Conservation (phyloP, 1,140 invertebrate species). For the Magallana angulata region DNA sequence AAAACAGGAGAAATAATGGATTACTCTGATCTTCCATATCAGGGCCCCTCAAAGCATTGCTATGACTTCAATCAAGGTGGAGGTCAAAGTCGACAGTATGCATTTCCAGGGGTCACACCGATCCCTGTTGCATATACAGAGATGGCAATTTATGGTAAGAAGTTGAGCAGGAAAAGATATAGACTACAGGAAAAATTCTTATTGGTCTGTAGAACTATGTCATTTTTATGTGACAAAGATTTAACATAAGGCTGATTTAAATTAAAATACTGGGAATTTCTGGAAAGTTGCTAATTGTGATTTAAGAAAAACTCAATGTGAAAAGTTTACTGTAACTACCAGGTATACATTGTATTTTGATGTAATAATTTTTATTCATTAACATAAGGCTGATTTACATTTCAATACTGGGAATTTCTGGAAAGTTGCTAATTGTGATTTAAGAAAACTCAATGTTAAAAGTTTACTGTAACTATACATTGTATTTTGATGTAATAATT, state of each 20-base stretch:
- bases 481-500: too few species aligned
- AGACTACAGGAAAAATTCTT: not conserved
- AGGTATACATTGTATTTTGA: too few species aligned
- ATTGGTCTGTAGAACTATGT: too few species aligned
- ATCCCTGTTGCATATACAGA: not conserved
- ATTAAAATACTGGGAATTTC: not conserved
- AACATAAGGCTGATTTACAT: too few species aligned
- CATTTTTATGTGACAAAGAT: too few species aligned
- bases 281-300: not conserved
- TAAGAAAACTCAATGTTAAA: not conserved
- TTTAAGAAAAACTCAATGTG: not conserved
- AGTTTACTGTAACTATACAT: too few species aligned
- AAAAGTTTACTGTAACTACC: too few species aligned
- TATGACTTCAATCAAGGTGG: conserved; percentile 2
- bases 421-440: not conserved
- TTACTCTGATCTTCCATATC: conserved; percentile 8
- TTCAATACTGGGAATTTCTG: not conserved
- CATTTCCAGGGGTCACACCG: conserved; percentile 1
- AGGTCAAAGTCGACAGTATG: not conserved
- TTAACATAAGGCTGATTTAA: too few species aligned
- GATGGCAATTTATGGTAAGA: conserved; percentile 34
- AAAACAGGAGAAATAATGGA: not conserved
- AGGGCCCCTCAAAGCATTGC: not conserved
- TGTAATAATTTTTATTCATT: too few species aligned
- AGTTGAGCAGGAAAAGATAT: not conserved